A percentile compares a stretch with the other conserved stretches of the same genome.
Conservation (phyloP, 2,797 vertebrate genomes). For the Enteromius afrohamiltoni region DNA sequence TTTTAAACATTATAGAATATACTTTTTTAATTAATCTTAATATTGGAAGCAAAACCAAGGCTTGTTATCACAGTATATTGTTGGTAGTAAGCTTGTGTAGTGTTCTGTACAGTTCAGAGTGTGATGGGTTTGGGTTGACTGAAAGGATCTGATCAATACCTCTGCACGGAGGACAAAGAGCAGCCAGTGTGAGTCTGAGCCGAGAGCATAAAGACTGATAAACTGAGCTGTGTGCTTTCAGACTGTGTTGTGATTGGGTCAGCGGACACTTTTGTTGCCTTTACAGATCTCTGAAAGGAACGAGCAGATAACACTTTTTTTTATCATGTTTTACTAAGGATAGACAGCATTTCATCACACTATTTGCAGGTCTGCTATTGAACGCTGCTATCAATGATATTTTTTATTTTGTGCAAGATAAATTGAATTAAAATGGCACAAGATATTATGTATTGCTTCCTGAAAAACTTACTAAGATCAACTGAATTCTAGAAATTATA, state of each 20-base stretch:
- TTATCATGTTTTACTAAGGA: conserved; percentile 10
- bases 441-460: not conserved
- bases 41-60: too few species aligned
- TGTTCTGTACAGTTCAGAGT: not conserved
- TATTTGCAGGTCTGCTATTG: not conserved
- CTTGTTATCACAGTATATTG: too few species aligned
- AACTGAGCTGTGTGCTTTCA: not conserved
- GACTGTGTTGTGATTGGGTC: not conserved
- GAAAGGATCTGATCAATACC: not conserved
- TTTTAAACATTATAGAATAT: too few species aligned
- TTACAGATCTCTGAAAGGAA: conserved; percentile 1
- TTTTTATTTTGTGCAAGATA: not conserved
- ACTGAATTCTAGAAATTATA: not conserved
- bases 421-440: not conserved
- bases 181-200: not conserved
- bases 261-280: not conserved
- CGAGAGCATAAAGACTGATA: not conserved
- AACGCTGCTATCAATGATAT: not conserved
- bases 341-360: not conserved
- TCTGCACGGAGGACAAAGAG: not conserved
- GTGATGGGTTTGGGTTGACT: not conserved
- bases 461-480: not conserved
- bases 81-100: too few species aligned
- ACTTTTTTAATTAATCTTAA: too few species aligned
- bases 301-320: not conserved